Conservation (phyloP, 2,797 vertebrate genomes). For the Sarcophilus harrisii region DNA sequence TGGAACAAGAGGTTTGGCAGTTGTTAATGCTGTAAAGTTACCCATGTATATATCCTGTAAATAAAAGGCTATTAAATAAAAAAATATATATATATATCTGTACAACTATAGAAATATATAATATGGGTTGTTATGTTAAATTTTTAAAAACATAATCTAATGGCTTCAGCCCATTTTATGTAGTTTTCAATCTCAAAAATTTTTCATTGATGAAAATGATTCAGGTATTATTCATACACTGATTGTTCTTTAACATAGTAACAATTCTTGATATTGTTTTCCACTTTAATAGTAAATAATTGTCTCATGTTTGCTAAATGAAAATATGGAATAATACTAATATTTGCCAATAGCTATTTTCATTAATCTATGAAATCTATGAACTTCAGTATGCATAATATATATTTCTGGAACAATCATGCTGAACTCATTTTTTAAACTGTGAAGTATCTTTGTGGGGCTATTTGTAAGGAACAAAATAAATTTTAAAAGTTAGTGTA, state of each 20-base stretch:
- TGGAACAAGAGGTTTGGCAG: no score
- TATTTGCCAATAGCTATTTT: conserved; percentile 14
- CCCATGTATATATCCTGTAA: no score
- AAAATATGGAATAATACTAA: conserved; percentile 36
- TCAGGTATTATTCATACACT: neutral
- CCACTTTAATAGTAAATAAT: neutral
- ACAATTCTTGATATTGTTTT: neutral
- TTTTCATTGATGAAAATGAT: neutral
- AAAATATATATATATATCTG: no score
- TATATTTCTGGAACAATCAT: conserved; percentile 19
- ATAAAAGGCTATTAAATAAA: no score
- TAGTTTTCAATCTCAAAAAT: neutral
- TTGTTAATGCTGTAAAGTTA: no score
- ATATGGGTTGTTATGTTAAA: neutral
- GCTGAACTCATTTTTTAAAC: conserved; percentile 18
- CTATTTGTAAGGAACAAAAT: conserved; percentile 47
- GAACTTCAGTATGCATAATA: neutral
- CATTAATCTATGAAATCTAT: conserved; percentile 44
- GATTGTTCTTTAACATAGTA: neutral
- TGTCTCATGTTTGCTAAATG: neutral
- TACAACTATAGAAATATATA: neutral
- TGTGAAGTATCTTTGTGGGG: neutral
- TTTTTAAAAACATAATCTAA: neutral
- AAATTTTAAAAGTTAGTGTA: conserved; percentile 59
- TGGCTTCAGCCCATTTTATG: neutral